Percentiles rank a stretch among this genome's conserved stretches.
Conservation (phyloP, 2,797 vertebrate genomes). For the Gallinago solitaria region DNA sequence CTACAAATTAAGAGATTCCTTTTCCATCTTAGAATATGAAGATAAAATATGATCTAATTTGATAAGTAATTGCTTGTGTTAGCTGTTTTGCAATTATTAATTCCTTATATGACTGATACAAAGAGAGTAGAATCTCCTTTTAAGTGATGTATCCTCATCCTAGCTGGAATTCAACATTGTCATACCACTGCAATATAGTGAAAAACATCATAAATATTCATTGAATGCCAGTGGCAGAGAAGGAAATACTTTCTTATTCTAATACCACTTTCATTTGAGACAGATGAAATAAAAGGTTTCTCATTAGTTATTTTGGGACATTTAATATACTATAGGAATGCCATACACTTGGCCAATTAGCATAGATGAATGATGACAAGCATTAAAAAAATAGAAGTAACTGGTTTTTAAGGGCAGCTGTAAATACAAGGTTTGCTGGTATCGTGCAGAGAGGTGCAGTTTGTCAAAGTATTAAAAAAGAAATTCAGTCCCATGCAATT, state of each 20-base stretch:
- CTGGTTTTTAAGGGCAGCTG: constrained; percentile 12
- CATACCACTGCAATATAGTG: constrained; percentile 31
- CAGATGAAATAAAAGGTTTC: constrained; percentile 41
- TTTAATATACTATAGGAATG: constrained; percentile 1
- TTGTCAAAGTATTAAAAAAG: constrained; percentile 11
- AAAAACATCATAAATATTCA: constrained; percentile 69
- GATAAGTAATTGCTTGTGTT: constrained; percentile 55
- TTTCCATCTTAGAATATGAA: constrained; percentile 41
- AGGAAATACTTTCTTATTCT: constrained; percentile 54
- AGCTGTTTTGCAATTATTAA: constrained; percentile 55
- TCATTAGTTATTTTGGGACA: constrained; percentile 45
- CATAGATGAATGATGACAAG: not conserved
- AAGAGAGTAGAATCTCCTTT: constrained; percentile 38
- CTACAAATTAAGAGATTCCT: constrained; percentile 50
- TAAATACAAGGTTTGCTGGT: not conserved
- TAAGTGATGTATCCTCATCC: constrained; percentile 28
- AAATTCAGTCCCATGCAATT: constrained; percentile 12
- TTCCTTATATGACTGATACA: constrained; percentile 52
- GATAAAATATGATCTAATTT: constrained; percentile 68
- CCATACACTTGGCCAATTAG: not conserved
- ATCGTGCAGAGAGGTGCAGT: not conserved
- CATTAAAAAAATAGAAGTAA: not conserved
- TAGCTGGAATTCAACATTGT: constrained; percentile 43
- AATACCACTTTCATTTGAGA: constrained; percentile 22
- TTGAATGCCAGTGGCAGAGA: constrained; percentile 52